Evolutionary conservation across 2,888 invertebrate species (phyloP), one percentile per base, ranked within the genome.

Genomic region (Tetheella fluctuosa): DNA sequence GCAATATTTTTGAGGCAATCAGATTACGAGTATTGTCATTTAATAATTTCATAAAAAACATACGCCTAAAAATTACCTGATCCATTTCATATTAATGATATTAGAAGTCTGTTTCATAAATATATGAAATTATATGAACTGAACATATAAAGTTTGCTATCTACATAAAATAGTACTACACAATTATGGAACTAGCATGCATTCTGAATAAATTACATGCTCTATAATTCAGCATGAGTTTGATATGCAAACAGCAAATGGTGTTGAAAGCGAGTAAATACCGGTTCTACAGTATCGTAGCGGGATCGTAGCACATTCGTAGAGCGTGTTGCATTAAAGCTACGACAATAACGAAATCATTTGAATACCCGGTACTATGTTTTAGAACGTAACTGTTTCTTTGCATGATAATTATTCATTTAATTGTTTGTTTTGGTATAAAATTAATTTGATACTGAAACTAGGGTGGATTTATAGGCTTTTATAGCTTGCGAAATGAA

Each of bases 301-400:
- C 55, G 34, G 23, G 6, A 20, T 48, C 55, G 23, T 55, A 54
- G 54, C 34, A 55, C 55, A 34, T 55, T 55, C 34, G 34, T 55
- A 55, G 55, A 55, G 20, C 34, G 30, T 23, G 34, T 54, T 6
- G 28, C 34, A 48, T 20, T 55, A 20, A 30, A 23, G 55, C 55
- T 34, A 55, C 55, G 55, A 6, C 12, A 30, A 54, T 30, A 55
- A 37, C 23, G 20, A 23, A 55, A 54, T 34, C 34, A 53, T 28
- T 30, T 30, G 4, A 54, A 30, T n/a, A n/a, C n/a, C n/a, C n/a
- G 39, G 15, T 17, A 42, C 34, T 7, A 30, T 54, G 20, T 30
- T 37, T 37, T 54, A 34, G 28, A 23, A 25, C n/a, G 23, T n/a
- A 28, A 53, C 15, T 15, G 53, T n/a, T 7, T 7, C n/a, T 53